A percentile compares a stretch with the other conserved stretches of the same genome.
Evolutionary conservation across 2,888 invertebrate species (phyloP).

Genomic region (Villa cingulata): DNA sequence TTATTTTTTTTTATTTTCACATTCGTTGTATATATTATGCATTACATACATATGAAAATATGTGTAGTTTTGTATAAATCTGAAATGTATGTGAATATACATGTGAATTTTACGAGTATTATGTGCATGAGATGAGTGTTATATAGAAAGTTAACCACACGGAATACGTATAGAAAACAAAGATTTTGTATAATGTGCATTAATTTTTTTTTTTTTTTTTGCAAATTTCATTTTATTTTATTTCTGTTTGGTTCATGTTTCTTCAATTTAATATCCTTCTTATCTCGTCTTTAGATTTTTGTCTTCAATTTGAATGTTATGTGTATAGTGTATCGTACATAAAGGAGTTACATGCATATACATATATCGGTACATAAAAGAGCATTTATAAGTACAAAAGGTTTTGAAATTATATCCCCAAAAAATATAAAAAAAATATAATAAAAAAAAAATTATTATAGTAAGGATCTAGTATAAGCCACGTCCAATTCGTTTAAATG

Average conservation of each 20-base stretch:
- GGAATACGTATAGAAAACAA: not conserved
- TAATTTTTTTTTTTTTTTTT: not conserved
- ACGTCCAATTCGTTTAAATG: conserved; percentile 17
- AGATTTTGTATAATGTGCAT: conserved; percentile 2
- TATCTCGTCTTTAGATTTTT: not conserved
- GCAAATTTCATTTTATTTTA: not conserved
- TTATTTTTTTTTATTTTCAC: not conserved
- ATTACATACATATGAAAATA: not conserved
- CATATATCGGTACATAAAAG: no score
- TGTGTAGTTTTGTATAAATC: no score
- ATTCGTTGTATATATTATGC: not conserved
- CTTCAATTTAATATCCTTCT: not conserved
- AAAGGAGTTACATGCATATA: no score
- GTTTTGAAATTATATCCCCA: no score
- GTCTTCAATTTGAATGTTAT: not conserved
- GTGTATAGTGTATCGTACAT: no score
- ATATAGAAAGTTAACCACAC: conserved; percentile 8
- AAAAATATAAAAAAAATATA: no score
- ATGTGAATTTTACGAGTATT: no score
- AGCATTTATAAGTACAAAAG: no score
- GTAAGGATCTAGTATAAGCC: conserved; percentile 10
- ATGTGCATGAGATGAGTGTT: not conserved
- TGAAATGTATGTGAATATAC: no score
- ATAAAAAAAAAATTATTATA: not conserved
- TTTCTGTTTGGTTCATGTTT: not conserved